Conservation (phyloP, 1,140 invertebrate species). For the Zaprionus camerounensis region DNA sequence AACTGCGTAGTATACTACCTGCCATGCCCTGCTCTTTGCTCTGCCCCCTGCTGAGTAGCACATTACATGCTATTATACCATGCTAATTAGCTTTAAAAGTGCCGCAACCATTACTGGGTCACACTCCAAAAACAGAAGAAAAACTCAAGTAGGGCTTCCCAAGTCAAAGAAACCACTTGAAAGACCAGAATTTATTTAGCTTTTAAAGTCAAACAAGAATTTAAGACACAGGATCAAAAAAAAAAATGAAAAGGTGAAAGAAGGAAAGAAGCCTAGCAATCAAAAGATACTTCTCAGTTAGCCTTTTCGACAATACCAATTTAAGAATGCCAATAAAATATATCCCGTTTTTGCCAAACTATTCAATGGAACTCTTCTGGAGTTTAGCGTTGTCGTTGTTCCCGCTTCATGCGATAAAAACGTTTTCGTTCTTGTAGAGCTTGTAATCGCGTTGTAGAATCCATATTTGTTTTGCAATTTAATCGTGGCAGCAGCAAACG, state of each 20-base stretch:
- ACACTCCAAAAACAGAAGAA: conserved; percentile 4
- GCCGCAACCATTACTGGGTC: conserved; percentile 32
- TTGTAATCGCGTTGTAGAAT: background rate
- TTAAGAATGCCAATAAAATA: too few relatives aligned
- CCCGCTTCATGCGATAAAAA: background rate
- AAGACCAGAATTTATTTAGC: background rate
- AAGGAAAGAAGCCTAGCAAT: too few relatives aligned
- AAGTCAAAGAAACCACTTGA: background rate
- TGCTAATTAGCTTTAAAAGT: conserved; percentile 39
- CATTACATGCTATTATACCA: conserved; percentile 33
- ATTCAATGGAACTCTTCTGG: too few relatives aligned
- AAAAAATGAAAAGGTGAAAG: too few relatives aligned
- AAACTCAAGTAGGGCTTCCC: background rate
- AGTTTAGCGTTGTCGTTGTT: too few relatives aligned
- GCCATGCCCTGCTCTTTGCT: background rate
- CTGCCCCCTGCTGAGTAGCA: conserved; percentile 1
- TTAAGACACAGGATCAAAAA: background rate
- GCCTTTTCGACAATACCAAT: too few relatives aligned
- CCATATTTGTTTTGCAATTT: background rate
- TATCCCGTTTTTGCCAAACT: too few relatives aligned
- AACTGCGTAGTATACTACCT: background rate
- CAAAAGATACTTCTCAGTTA: too few relatives aligned
- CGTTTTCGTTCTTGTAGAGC: background rate
- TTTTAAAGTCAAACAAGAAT: background rate
- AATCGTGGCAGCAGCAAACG: conserved; percentile 9